These are phyloP conservation scores for Nansenia antarctica DNA, from an alignment of 2,113 vertebrate genomes.

Conservation along the genomic window DNA sequence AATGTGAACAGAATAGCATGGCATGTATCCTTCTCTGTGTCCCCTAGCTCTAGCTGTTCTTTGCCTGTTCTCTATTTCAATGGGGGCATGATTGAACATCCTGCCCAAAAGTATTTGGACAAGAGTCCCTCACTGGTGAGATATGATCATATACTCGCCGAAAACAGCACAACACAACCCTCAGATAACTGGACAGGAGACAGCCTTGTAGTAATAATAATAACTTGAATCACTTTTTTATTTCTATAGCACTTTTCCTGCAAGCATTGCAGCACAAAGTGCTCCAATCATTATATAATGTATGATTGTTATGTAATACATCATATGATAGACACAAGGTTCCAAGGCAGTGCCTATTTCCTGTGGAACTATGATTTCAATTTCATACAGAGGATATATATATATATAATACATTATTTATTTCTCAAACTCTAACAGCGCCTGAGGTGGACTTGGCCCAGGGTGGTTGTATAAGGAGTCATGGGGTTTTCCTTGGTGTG, in stretches of 20 bases:
- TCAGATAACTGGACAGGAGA: too few species aligned
- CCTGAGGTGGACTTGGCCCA: neutral
- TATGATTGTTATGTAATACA: too few species aligned
- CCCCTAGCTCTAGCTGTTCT: neutral
- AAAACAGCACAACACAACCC: too few species aligned
- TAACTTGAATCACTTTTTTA: too few species aligned
- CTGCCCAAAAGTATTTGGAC: neutral
- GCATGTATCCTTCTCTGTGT: neutral
- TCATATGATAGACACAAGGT: neutral
- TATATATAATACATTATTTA: neutral
- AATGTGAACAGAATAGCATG: neutral
- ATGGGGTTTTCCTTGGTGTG: neutral
- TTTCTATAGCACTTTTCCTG: too few species aligned
- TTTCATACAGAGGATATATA: neutral
- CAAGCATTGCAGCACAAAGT: too few species aligned
- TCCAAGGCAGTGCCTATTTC: neutral
- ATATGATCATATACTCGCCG: too few species aligned
- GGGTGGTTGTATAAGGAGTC: neutral
- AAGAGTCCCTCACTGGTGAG: neutral
- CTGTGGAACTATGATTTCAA: too few species aligned
- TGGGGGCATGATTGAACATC: neutral
- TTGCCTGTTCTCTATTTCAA: neutral
- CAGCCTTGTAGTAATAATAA: too few species aligned
- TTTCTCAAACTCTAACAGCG: neutral
- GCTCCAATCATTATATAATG: too few species aligned